Evolutionary conservation across 1,140 invertebrate species (phyloP), one percentile per base, ranked within the genome.

Genomic region (Cyphomyrmex costatus): DNA sequence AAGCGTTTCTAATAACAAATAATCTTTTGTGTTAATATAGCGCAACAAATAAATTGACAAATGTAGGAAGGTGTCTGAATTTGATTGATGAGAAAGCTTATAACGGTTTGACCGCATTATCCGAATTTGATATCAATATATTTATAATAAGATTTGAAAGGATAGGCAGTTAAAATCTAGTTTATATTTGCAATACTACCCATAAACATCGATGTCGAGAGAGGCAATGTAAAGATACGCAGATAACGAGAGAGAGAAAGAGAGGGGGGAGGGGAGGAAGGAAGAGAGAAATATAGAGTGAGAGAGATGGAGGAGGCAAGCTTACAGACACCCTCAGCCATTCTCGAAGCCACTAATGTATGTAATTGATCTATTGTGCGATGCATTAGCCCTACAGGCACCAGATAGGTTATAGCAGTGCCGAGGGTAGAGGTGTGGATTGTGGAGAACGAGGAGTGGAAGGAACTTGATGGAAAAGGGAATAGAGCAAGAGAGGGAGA

Each of bases 331-430:
- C 90, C 87, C 87, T 88, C 66, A 80, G 86, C 88, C 78, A 91
- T 88, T 89, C 88, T 86, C 87, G 88, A 87, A 80, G 71, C 77
- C 86, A 86, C 93, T 93, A 94, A 94, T 94, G 92, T 93, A 92
- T 93, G 93, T 95, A 95, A 94, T 95, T 95, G 93, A 94, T 95
- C 93, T 93, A 95, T 94, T 94, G 93, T 95, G 91, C 91, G 87
- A 93, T 94, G 90, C 93, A 94, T 94, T 94, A 95, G 93, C 90
- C 88, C 91, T 88, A 87, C 89, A 83, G 90, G 76, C 83, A 82
- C 85, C 88, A 86, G 88, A 92, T 92, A 92, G 87, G 66, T 89
- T 91, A 91, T 87, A 83, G 91, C 61, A 36, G 53, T 10, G 68
- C 19, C 63, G 61, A 78, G 76, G 76, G 73, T 80, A 65, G 78